These are phyloP conservation scores for Ambastaia sidthimunki DNA, from an alignment of 2,797 vertebrate genomes.

Conservation along the genomic window DNA sequence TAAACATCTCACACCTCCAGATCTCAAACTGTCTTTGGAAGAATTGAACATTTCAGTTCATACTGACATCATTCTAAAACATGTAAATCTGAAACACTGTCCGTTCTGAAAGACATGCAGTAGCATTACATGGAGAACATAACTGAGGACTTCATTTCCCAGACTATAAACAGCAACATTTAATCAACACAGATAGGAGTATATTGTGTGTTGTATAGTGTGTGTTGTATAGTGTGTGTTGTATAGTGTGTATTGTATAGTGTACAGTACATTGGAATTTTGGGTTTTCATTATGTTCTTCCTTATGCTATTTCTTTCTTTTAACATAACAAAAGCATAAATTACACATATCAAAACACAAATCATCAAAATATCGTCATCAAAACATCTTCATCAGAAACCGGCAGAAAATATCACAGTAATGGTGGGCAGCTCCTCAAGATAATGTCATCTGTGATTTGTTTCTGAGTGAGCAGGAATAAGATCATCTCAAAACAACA, in stretches of 20 bases:
- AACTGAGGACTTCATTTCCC: neutral
- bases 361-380: no score
- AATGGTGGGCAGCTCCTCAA: slow-evolving; percentile 25
- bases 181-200: neutral
- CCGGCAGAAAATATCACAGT: neutral
- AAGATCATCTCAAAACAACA: slow-evolving; percentile 41
- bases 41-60: no score
- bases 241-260: no score
- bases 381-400: neutral
- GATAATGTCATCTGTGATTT: slow-evolving; percentile 43
- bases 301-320: neutral
- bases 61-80: no score
- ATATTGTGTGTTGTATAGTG: no score
- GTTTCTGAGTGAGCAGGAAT: slow-evolving; percentile 30
- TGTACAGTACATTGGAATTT: neutral
- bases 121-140: neutral
- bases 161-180: neutral
- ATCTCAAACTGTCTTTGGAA: neutral
- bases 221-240: no score
- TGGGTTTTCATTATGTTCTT: neutral
- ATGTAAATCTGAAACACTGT: no score
- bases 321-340: slow-evolving; percentile 2
- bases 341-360: neutral
- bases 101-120: neutral
- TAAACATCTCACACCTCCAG: neutral